Evolutionary conservation across 2,113 vertebrate species (phyloP), one percentile per base, ranked within the genome.

Genomic region (Pandion haliaetus): DNA sequence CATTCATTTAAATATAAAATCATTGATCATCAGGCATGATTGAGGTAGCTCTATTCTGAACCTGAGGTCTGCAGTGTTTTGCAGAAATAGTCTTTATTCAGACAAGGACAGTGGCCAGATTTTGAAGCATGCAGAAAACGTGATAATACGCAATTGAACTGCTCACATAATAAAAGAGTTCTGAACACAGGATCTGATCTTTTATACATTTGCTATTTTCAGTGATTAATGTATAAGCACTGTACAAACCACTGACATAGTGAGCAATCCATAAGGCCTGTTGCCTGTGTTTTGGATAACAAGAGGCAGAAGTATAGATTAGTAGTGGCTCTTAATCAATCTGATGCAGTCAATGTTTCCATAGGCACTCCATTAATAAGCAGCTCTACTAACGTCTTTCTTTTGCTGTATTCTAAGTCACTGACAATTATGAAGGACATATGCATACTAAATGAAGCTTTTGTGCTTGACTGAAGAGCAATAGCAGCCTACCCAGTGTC

Each of bases 291-390:
- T 82, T 88, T 59, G 76, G 76, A 55, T 83, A 86, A 77, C 62
- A 70, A 83, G 76, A 69, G 67, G 65, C 71, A 88, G 71, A 90
- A 94, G 13, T 47, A 80, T 25, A 69, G 59, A 96, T 91, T 90
- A 79, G 86, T 32, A 90, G 70, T 67, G 58, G n/a, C 76, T 90
- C 50, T 58, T 88, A 92, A 95, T 86, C 91, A 87, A 93, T 96
- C 62, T 73, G 50, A 54, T 36, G 44, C 42, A 42, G 66, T 58
- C 31, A 7, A 40, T 72, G 58, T 69, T 91, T 93, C 92, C 70
- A 77, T 62, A 74, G 82, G 63, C 1, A 0, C 18, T 90, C 50
- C 59, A 70, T 88, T 67, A 80, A 62, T 28, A 81, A 82, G 29
- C 42, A 70, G 34, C 45, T 57, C 58, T 82, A 26, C 58, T 54